Evolutionary conservation across 2,888 invertebrate genomes (phyloP).

Genomic region (Coelinius sp.): DNA sequence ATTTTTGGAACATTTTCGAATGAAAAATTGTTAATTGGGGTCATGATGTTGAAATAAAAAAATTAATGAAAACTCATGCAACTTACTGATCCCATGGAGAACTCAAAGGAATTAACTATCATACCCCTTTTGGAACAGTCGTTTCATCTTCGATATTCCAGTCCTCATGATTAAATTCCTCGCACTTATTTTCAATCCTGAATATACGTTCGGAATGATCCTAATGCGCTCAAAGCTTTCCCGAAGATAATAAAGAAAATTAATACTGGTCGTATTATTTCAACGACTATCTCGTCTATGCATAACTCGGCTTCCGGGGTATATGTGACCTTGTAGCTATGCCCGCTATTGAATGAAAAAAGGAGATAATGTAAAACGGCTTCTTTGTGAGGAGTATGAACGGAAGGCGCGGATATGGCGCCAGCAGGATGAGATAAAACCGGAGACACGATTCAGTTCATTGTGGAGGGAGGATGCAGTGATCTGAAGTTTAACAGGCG

Average conservation of each 20-base stretch:
- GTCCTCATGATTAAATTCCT: conserved; percentile 3
- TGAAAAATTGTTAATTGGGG: too few species aligned
- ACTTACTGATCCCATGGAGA: neutral
- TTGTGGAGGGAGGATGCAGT: neutral
- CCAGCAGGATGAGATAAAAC: conserved; percentile 14
- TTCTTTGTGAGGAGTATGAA: neutral
- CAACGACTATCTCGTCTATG: neutral
- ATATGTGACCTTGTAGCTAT: neutral
- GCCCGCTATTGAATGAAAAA: neutral
- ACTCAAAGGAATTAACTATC: conserved; percentile 8
- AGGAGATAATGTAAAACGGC: neutral
- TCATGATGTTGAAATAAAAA: too few species aligned
- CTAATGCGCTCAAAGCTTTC: neutral
- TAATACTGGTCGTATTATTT: neutral
- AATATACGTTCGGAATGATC: neutral
- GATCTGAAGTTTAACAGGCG: conserved; percentile 3
- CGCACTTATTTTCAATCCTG: neutral
- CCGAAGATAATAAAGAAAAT: neutral
- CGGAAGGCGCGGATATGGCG: conserved; percentile 1
- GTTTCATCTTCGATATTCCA: neutral
- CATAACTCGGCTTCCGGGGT: neutral
- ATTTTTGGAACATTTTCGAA: too few species aligned
- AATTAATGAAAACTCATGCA: too few species aligned
- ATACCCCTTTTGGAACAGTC: neutral
- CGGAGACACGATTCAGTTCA: conserved; percentile 4